Evolutionary conservation across 2,113 vertebrate genomes (phyloP).

Genomic region (Axis porcinus): DNA sequence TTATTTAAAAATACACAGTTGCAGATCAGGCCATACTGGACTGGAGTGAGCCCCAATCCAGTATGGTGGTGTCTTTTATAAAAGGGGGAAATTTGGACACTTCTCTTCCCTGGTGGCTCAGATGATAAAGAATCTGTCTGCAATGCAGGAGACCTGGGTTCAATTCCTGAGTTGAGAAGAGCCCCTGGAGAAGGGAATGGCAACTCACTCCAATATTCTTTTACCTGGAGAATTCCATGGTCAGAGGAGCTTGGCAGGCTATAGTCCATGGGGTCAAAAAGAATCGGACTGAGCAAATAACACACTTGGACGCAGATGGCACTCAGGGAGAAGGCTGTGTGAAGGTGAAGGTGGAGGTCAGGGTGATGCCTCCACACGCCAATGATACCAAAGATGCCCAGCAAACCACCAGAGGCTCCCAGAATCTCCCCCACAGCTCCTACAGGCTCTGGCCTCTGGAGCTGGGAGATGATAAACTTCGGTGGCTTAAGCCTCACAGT

Average conservation of each 20-base stretch:
- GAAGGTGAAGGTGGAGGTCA: background rate
- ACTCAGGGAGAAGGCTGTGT: fast-evolving
- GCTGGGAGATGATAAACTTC: too few species aligned
- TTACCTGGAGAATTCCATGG: background rate
- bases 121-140: background rate
- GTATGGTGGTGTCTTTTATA: background rate
- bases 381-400: fast-evolving
- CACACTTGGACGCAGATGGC: background rate
- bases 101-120: background rate
- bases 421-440: background rate
- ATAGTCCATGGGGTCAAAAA: background rate
- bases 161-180: background rate
- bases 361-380: fast-evolving
- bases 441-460: background rate
- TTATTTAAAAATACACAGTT: background rate
- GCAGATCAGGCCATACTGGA: background rate
- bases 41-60: background rate
- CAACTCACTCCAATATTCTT: background rate
- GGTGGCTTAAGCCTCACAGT: fast-evolving
- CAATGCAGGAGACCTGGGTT: background rate
- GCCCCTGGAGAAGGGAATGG: background rate
- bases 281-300: background rate
- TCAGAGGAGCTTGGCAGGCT: background rate
- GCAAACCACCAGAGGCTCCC: background rate
- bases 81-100: background rate